A percentile compares a stretch with the other conserved stretches of the same genome.
These are phyloP conservation scores for Pyrgilauda ruficollis DNA, from an alignment of 2,113 vertebrate species.

Conservation along the genomic window DNA sequence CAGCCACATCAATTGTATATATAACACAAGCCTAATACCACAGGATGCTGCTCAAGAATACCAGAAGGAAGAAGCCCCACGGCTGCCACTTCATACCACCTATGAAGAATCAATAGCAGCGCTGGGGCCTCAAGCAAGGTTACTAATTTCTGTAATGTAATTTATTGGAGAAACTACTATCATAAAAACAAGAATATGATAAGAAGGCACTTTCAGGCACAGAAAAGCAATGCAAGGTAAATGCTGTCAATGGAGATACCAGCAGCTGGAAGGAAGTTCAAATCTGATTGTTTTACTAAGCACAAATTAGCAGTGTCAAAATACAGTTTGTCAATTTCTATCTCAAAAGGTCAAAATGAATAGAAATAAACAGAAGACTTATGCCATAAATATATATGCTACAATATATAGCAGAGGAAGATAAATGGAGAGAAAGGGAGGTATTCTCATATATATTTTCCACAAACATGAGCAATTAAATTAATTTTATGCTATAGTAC, in stretches of 20 bases:
- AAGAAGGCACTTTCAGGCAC: neutral
- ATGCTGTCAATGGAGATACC: neutral
- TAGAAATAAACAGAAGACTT: neutral
- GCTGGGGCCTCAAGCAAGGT: neutral
- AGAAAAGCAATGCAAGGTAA: neutral
- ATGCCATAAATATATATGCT: neutral
- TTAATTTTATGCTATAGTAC: neutral
- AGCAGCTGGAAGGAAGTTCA: neutral
- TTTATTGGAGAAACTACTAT: neutral
- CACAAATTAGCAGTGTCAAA: neutral
- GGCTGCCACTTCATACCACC: neutral
- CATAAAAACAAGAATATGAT: neutral
- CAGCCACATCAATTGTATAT: neutral
- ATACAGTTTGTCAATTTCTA: neutral
- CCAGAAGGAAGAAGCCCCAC: neutral
- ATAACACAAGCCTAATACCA: neutral
- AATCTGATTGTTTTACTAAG: neutral
- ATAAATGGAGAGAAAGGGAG: neutral
- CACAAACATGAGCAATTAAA: neutral
- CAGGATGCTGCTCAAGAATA: neutral
- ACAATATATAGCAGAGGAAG: neutral
- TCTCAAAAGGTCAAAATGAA: neutral
- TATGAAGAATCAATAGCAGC: neutral
- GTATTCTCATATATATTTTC: neutral
- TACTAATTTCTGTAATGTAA: neutral